These are phyloP conservation scores for Dynastes hyllus DNA, from an alignment of 2,888 invertebrate genomes.

Conservation along the genomic window DNA sequence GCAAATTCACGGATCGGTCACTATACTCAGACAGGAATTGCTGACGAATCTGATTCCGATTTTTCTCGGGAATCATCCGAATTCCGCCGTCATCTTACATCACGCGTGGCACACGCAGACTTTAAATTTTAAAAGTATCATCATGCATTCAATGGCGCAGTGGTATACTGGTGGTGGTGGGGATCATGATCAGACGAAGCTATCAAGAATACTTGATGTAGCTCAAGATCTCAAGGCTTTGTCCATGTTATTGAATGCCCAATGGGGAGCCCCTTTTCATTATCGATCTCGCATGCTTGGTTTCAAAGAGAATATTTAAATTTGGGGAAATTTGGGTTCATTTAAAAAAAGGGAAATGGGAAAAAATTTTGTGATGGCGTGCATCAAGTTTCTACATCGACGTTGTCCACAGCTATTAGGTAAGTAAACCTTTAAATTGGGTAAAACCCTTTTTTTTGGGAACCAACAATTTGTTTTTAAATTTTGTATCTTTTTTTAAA, in stretches of 20 bases:
- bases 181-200: conserved; percentile 93
- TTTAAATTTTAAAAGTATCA: conserved; percentile 81
- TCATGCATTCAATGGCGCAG: conserved; percentile 98
- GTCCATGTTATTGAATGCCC: conserved; percentile 91
- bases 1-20: conserved; percentile 88
- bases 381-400: conserved; percentile 90
- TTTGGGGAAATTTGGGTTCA: too few relatives aligned
- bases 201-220: conserved; percentile 96
- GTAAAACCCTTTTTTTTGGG: too few relatives aligned
- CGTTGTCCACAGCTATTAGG: conserved; percentile 89
- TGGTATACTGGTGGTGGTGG: conserved; percentile 93
- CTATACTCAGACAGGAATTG: conserved; percentile 78
- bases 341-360: conserved; percentile 94
- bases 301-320: conserved; percentile 97
- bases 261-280: too few relatives aligned
- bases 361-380: conserved; percentile 91
- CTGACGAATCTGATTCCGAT: conserved; percentile 91
- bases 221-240: conserved; percentile 96
- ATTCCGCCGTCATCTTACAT: conserved; percentile 96
- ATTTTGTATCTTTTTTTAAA: too few relatives aligned
- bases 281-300: conserved; percentile 97
- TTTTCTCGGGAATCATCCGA: conserved; percentile 96
- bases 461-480: too few relatives aligned
- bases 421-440: too few relatives aligned
- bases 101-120: conserved; percentile 93